Evolutionary conservation across 2,797 vertebrate genomes (phyloP).

Genomic region (Phoeniculus purpureus): DNA sequence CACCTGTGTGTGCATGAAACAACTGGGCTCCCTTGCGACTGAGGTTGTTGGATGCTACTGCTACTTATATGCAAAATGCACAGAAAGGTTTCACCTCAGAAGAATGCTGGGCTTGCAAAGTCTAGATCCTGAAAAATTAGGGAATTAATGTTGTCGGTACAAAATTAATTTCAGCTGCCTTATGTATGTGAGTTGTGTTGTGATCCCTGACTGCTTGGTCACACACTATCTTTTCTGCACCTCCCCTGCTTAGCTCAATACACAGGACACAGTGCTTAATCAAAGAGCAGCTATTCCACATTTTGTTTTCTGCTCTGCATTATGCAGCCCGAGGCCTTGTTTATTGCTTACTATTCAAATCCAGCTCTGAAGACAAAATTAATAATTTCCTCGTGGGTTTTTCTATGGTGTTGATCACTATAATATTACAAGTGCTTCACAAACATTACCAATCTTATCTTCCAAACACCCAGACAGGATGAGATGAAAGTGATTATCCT

Average conservation of each 20-base stretch:
- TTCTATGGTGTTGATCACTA: slow-evolving; percentile 51
- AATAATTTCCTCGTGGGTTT: slow-evolving; percentile 66
- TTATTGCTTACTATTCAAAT: slow-evolving; percentile 66
- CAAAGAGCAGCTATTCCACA: slow-evolving; percentile 26
- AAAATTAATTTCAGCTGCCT: neutral
- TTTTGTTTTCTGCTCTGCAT: slow-evolving; percentile 42
- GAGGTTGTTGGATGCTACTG: neutral
- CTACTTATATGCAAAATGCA: neutral
- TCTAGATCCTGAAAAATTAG: neutral
- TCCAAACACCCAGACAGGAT: slow-evolving; percentile 29
- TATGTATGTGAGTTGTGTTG: neutral
- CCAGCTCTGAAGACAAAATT: slow-evolving; percentile 57
- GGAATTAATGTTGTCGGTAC: neutral
- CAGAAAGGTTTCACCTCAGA: neutral
- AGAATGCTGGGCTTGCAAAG: neutral
- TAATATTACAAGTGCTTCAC: slow-evolving; percentile 47
- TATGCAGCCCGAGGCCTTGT: slow-evolving; percentile 40
- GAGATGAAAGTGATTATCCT: slow-evolving; percentile 42
- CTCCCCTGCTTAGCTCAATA: slow-evolving; percentile 6
- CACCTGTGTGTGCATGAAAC: neutral
- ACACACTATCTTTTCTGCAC: neutral
- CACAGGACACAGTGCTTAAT: slow-evolving; percentile 32
- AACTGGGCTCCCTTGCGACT: neutral
- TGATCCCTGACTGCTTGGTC: neutral
- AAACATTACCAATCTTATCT: slow-evolving; percentile 59